Evolutionary conservation across 2,888 invertebrate species (phyloP), one percentile per base, ranked within the genome.

Genomic region (Lasioglossum lativentre): DNA sequence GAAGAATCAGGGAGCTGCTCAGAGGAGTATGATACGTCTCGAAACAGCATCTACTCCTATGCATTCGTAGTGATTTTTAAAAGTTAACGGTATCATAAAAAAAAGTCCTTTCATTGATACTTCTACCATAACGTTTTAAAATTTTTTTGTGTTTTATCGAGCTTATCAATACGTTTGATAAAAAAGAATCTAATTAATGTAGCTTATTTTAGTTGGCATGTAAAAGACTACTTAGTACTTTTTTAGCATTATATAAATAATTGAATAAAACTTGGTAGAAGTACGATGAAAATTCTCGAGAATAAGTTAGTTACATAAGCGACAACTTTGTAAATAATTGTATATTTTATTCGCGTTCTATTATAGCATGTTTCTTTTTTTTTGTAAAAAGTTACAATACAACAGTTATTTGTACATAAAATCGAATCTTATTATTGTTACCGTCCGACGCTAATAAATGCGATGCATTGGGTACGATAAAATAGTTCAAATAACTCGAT

Each of bases 31-130:
- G 47, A 92, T 95, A 77, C 94, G 95, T 47, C 93, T 95, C 30
- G 95, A 95, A 79, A 93, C 95, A 75, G 95, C 95, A 47, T 95
- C 94, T 4, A 92, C 93, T 12, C 91, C 92, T 6, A 89, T 92
- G 45, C 87, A 93, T 78, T 92, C 93, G 86, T 94, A 94, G 91
- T 91, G 79, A 85, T 88, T 80, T 59, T 83, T 42, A 14, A 40
- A 38, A 40, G n/a, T 23, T 14, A 79, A 40, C 19, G 30, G 19
- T 19, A n/a, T 30, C 47, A 45, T 23, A 1, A 12, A 8, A 73
- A 75, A 75, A 30, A 34, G 19, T 4, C 38, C 42, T 68, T 59
- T n/a, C 12, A 30, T 40, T 19, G 19, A 56, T 52, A 42, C 56
- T 72, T 59, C 42, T 23, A 27, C 14, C 14, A 16, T 47, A 68